phyloP scores from a whole-genome alignment of 2,797 vertebrate species.

The Phrynocephalus forsythii region DNA sequence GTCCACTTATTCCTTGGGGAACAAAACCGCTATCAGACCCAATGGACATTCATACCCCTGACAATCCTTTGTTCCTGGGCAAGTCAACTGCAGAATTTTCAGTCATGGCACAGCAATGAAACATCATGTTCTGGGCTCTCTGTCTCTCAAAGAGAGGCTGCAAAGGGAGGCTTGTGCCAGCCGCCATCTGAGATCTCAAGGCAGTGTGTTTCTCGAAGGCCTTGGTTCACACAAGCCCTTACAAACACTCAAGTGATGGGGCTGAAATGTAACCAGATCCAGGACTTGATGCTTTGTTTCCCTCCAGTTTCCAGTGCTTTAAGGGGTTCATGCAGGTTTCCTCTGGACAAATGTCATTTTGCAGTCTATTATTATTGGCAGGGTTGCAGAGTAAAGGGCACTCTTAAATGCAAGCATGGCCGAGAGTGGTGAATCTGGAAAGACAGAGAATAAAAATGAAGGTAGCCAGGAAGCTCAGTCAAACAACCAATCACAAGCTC shows the following conservation, averaged over 20 bases:
- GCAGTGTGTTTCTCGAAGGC: constrained; percentile 18
- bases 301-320: not conserved
- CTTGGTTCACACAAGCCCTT: constrained; percentile 44
- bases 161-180: constrained; percentile 16
- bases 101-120: constrained; percentile 30
- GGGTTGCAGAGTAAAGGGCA: not conserved
- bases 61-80: constrained; percentile 29
- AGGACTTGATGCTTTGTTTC: constrained; percentile 4
- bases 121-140: not conserved
- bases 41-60: constrained; percentile 6
- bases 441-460: no score
- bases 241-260: not conserved
- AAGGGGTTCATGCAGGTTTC: not conserved
- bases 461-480: not conserved
- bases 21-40: constrained; percentile 34
- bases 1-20: constrained; percentile 36
- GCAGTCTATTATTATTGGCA: not conserved
- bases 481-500: not conserved
- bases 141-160: constrained; percentile 34
- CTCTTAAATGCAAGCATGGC: not conserved
- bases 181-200: constrained; percentile 16
- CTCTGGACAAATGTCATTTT: not conserved
- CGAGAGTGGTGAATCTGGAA: not conserved
- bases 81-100: not conserved
- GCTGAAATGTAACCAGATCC: constrained; percentile 27